These are phyloP conservation scores for Chaetodon trifasciatus DNA, from an alignment of 2,797 vertebrate species.

Conservation along the genomic window DNA sequence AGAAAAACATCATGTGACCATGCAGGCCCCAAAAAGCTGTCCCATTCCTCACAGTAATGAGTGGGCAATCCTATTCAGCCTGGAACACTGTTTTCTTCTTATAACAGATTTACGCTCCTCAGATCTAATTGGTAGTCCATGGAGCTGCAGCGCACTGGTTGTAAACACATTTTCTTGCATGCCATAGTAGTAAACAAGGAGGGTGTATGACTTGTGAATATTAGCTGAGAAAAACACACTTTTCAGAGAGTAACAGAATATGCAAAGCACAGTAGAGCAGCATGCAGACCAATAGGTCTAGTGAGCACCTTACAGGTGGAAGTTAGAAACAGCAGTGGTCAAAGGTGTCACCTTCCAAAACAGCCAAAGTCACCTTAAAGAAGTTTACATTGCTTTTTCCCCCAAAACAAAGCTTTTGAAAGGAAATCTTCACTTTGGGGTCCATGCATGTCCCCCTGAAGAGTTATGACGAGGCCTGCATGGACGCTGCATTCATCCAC, in stretches of 20 bases:
- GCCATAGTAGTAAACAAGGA: conserved; percentile 39
- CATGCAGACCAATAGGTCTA: neutral
- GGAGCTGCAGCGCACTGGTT: conserved; percentile 32
- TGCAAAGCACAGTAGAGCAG: neutral
- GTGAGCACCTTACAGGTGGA: neutral
- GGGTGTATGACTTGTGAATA: neutral
- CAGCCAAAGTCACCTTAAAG: neutral
- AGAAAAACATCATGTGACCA: conserved; percentile 77
- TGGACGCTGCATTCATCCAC: conserved; percentile 9
- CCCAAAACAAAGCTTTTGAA: neutral
- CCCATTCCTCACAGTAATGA: conserved; percentile 71
- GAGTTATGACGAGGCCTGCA: conserved; percentile 19
- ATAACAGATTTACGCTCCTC: conserved; percentile 78
- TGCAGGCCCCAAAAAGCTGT: conserved; percentile 57
- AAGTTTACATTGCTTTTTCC: neutral
- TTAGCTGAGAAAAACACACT: neutral
- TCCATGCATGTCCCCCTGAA: neutral
- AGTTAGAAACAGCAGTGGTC: neutral
- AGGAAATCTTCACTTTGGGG: neutral
- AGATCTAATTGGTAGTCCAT: conserved; percentile 77
- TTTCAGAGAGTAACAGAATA: neutral
- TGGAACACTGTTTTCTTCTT: conserved; percentile 55
- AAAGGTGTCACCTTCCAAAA: neutral
- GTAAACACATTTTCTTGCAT: conserved; percentile 47
- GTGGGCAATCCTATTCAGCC: conserved; percentile 65